Evolutionary conservation across 1,140 invertebrate genomes (phyloP), one percentile per base, ranked within the genome.

Genomic region (Diorhabda sublineata): DNA sequence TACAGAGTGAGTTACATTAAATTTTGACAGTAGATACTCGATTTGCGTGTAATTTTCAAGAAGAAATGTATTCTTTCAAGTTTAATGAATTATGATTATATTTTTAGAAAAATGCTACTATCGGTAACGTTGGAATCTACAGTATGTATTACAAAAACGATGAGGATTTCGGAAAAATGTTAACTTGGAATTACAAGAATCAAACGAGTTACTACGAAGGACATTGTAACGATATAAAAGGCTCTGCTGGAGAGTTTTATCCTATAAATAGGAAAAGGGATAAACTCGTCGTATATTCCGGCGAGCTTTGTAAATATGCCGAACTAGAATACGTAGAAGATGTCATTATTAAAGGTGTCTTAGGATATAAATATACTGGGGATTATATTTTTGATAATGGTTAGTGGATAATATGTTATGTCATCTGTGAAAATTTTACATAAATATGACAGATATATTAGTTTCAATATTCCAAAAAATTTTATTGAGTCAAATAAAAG

Each of bases 21-120:
- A 7, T 56, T 6, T 56, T 56, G 6, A 56, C 52, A 56, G n/a
- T 56, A 7, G 52, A n/a, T 56, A 56, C 2, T 56, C 52, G 52
- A 6, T 56, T 56, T 56, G 52, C 6, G 52, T 7, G n/a, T 7
- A 7, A 56, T 56, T 26, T 26, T 26, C 26, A 26, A 26, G 26
- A 26, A 26, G 26, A 26, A 26, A 2, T 52, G 45, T 6, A 52
- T 52, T 2, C 8, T 52, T 8, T 8, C 5, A 6, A 61, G 5
- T 67, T 67, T 2, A 61, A 3, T n/a, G 8, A 70, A n/a, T 42
- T 58, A n/a, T 41, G 45, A n/a, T 67, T 72, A 65, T 56, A 44
- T n/a, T 67, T 72, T 45, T 67, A 93, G 87, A 89, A 90, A 78
- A 94, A 94, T 73, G 90, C 88, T 71, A 90, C 91, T 0, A 82